Evolutionary conservation across 2,797 vertebrate species (phyloP), one percentile per base, ranked within the genome.

Genomic region (Rhinogobio ventralis): DNA sequence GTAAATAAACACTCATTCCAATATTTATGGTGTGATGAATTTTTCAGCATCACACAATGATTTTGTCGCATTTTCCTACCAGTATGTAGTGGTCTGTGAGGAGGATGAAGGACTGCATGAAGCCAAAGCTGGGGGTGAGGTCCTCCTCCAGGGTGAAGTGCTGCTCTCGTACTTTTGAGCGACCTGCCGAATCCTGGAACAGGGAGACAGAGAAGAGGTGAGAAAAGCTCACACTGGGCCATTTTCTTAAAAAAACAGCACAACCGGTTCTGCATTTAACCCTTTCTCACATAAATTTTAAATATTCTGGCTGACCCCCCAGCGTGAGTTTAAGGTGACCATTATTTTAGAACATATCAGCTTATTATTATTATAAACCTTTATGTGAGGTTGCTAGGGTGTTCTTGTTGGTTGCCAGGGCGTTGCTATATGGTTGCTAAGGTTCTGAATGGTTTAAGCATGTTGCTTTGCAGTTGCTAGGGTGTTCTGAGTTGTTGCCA

Each of bases 91-190:
- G 95, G 90, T 98, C 97, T 30, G 94, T 96, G 86, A 98, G 97
- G 84, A 99, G 97, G 94, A 99, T 95, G 92, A 98, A 94, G 88
- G 98, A 99, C 87, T 96, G 94, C 45, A 94, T 85, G 23, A 97
- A 95, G 42, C 94, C 93, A 53, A 99, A 99, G 91, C 91, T 95
- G 33, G 96, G 96, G 23, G 93, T 95, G 49, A 95, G 89, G 28
- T 93, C 91, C 42, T 95, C 95, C 91, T 97, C 95, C 90, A 97
- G 88, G 85, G 96, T 96, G 90, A 99, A 99, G 89, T 93, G 86
- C 83, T 99, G 98, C 76, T 94, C 91, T 79, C 4, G 92, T 6
- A 89, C 94, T 10, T 91, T 92, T 55, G 86, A 95, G 88, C 95
- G 96, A 81, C 96, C 96, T 53, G 94, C 94, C 60, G 93, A 92